These are phyloP conservation scores for Lissocephala sabroskyi DNA, from an alignment of 2,888 invertebrate genomes.

Conservation along the genomic window DNA sequence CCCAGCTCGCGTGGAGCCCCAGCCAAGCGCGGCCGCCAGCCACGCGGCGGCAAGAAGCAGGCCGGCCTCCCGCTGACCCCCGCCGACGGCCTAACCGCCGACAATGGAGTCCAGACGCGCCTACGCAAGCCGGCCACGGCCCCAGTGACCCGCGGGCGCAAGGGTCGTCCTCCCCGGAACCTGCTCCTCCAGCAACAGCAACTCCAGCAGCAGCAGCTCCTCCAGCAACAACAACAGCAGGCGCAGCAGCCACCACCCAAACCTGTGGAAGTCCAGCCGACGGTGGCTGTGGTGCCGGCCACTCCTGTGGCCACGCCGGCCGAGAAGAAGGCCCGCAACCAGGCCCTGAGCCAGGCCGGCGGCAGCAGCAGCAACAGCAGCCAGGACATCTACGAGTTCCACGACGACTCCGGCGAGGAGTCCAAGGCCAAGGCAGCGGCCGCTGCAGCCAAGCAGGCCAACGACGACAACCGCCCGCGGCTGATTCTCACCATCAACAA, in stretches of 20 bases:
- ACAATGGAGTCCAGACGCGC: slow-evolving; percentile 76
- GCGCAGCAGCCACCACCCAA: slow-evolving; percentile 17
- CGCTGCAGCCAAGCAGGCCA: slow-evolving; percentile 7
- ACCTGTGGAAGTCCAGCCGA: neutral
- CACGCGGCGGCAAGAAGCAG: slow-evolving; percentile 66
- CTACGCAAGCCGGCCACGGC: slow-evolving; percentile 71
- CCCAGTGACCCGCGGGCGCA: slow-evolving; percentile 68
- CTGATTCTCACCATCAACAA: slow-evolving; percentile 85
- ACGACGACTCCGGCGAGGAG: slow-evolving; percentile 91
- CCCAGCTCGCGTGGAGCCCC: slow-evolving; percentile 50
- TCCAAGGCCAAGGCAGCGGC: slow-evolving; percentile 59
- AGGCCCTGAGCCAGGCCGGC: slow-evolving; percentile 41
- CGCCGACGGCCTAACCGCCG: slow-evolving; percentile 26
- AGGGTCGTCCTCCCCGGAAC: slow-evolving; percentile 72
- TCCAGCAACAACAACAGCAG: slow-evolving; percentile 17
- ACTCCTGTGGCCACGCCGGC: slow-evolving; percentile 36
- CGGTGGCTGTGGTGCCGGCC: slow-evolving; percentile 8
- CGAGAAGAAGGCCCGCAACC: slow-evolving; percentile 70
- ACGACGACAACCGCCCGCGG: slow-evolving; percentile 76
- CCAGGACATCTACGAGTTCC: slow-evolving; percentile 91
- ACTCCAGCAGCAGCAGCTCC: slow-evolving; percentile 48
- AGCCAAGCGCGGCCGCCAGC: slow-evolving; percentile 63
- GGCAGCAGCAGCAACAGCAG: slow-evolving; percentile 33
- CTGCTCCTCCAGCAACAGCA: slow-evolving; percentile 65
- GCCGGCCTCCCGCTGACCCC: slow-evolving; percentile 27